Evolutionary conservation across 2,113 vertebrate genomes (phyloP), one percentile per base, ranked within the genome.

Genomic region (Tenrec ecaudatus): DNA sequence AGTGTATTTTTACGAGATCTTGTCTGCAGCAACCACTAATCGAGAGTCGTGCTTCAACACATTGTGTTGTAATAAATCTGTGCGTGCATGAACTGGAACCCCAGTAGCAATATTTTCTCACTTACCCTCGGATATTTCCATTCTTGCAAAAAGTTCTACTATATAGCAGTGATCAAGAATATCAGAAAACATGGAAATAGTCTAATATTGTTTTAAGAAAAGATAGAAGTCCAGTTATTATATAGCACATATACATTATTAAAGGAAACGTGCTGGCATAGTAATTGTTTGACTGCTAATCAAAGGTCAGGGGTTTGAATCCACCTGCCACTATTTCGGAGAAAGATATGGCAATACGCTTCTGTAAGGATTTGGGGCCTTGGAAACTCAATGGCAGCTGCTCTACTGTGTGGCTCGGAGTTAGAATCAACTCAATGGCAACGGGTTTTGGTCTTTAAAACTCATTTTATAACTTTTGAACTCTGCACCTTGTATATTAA

Each of bases 391-490:
- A 71, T 33, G 66, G 29, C 47, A 29, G 66, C 29, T 31, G 29
- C 15, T 31, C 29, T 68, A 15, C 12, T 33, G n/a, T 19, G n/a
- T 29, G 69, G n/a, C 68, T 1, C 17, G 6, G 15, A 71, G 69
- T 71, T 5, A 17, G 16, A 33, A 71, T 71, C 17, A 19, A 33
- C n/a, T 69, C 14, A 17, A 71, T 16, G 15, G 69, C 31, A 71
- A 14, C n/a, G n/a, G 6, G 69, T 33, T 19, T 33, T 1, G 69
- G 9, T 68, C 31, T 68, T 68, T 68, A 31, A 68, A 15, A 68
- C 19, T 3, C 69, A 85, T 38, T 86, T 62, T 86, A 87, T 90
- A 94, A 94, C 27, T 84, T 94, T n/a, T 68, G 15, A 89, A 89
- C 53, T 89, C 73, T 81, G 4, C 69, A 93, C 89, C 43, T 38